A percentile compares a stretch with the other conserved stretches of the same genome.
These are phyloP conservation scores for Proteles cristata DNA, from an alignment of 2,113 vertebrate genomes.

Conservation along the genomic window DNA sequence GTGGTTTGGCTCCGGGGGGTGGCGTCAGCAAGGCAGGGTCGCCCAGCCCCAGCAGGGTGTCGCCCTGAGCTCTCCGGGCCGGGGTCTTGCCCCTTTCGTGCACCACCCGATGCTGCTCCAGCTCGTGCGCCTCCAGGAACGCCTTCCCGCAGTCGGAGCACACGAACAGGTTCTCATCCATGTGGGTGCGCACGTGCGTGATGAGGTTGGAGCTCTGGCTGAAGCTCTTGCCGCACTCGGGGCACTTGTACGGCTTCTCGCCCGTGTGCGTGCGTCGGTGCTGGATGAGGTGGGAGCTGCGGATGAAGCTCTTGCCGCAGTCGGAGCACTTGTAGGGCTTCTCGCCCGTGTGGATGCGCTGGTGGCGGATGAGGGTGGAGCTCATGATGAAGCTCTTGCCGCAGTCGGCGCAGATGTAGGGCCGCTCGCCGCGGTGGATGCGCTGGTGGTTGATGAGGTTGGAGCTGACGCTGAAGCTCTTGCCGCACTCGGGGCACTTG, in stretches of 20 bases:
- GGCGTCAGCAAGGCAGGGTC: constrained; percentile 73
- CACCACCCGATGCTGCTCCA: constrained; percentile 78
- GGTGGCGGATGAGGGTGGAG: constrained; percentile 81
- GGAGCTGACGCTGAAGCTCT: constrained; percentile 82
- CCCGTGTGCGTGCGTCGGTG: constrained; percentile 91
- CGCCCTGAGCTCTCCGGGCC: constrained; percentile 64
- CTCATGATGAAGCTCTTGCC: constrained; percentile 84
- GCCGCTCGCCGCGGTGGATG: constrained; percentile 80
- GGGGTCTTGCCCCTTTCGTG: constrained; percentile 79
- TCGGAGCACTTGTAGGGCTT: constrained; percentile 84
- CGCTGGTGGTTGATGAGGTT: constrained; percentile 84
- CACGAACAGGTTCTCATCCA: constrained; percentile 89
- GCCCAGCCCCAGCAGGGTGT: constrained; percentile 60
- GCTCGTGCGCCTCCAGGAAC: constrained; percentile 86
- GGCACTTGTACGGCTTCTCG: constrained; percentile 90
- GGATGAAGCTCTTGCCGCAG: constrained; percentile 89
- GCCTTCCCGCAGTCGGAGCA: constrained; percentile 88
- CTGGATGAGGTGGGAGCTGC: constrained; percentile 88
- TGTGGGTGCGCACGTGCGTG: constrained; percentile 90
- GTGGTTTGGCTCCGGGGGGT: constrained; percentile 74
- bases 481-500: constrained; percentile 80
- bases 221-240: constrained; percentile 90
- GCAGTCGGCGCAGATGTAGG: constrained; percentile 80
- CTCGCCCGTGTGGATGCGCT: constrained; percentile 82
- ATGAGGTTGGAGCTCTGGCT: constrained; percentile 90